phyloP scores from a whole-genome alignment of 37 sponge, comb jelly and placozoan species.

The Crambe crambe region DNA sequence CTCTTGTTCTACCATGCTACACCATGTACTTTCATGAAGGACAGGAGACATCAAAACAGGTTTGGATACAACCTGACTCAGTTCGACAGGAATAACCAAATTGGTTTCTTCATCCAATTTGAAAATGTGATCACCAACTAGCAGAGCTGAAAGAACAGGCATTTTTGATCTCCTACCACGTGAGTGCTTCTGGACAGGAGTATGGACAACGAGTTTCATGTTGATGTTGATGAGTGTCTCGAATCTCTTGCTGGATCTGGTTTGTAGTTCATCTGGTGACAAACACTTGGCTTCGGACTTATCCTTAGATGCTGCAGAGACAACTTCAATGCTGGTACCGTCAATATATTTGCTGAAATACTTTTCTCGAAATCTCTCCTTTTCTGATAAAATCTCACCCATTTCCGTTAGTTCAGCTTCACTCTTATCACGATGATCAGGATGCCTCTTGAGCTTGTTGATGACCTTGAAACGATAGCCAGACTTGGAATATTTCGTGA shows the following conservation, averaged over 20 bases:
- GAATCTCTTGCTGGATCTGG: background rate
- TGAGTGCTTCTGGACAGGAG: background rate
- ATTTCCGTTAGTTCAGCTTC: background rate
- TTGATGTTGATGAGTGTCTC: background rate
- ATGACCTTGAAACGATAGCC: too few species aligned
- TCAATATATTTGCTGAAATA: background rate
- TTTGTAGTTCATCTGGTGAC: background rate
- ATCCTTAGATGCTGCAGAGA: background rate
- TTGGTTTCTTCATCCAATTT: background rate
- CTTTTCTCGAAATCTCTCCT: background rate
- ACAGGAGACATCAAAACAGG: constrained; percentile 1
- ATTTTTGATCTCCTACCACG: background rate
- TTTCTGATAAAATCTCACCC: background rate
- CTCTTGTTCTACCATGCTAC: background rate
- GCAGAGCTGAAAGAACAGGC: background rate
- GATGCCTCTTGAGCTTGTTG: background rate
- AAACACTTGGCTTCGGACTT: background rate
- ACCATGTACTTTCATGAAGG: background rate
- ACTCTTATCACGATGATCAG: background rate
- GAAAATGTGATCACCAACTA: background rate
- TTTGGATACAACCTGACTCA: background rate
- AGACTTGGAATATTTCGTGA: too few species aligned
- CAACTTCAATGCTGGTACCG: background rate
- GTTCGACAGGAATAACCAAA: background rate
- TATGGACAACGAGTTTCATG: background rate